Evolutionary conservation across 2,797 vertebrate genomes (phyloP), one percentile per base, ranked within the genome.

Genomic region (Cyprinella venusta): DNA sequence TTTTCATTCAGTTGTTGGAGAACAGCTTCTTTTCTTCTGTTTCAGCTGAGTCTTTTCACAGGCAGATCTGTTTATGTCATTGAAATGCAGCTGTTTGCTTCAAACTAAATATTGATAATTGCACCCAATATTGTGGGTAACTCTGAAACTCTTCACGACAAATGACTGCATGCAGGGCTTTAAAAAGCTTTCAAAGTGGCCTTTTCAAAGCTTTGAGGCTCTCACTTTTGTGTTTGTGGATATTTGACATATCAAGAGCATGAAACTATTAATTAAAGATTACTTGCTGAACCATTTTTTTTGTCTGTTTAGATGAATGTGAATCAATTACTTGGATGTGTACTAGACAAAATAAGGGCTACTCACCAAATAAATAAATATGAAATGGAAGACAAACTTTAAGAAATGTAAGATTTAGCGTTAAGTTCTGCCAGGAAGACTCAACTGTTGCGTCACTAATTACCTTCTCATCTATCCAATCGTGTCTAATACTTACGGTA

Each of bases 71-170:
- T 67, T 75, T 75, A 24, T 38, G 42, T 63, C 42, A 81, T 56
- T 81, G 56, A 24, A 13, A 38, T 40, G 33, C 45, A 64, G 70
- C 59, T 75, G 45, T 67, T 82, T 40, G 45, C 45, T n/a, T 82
- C 30, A 40, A 75, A 82, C 45, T 16, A 64, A 65, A 67, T 65
- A 63, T 36, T 64, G 70, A 74, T 82, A 75, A 75, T 81, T 81
- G 33, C 16, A 2, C 54, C 42, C 48, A 36, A 36, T 36, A 36
- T 36, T 76, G 26, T 56, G 33, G 50, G 65, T 33, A 67, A 15
- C 36, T 78, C n/a, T 19, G 42, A 30, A 50, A 48, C 40, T 33
- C 76, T 45, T 52, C 30, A 19, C 18, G 61, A 50, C 21, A 82
- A 67, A 75, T 42, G 38, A 54, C 10, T 30, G 42, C 42, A 7